Evolutionary conservation across 2,888 invertebrate species (phyloP), one percentile per base, ranked within the genome.

Genomic region (Ophion obscuratus): DNA sequence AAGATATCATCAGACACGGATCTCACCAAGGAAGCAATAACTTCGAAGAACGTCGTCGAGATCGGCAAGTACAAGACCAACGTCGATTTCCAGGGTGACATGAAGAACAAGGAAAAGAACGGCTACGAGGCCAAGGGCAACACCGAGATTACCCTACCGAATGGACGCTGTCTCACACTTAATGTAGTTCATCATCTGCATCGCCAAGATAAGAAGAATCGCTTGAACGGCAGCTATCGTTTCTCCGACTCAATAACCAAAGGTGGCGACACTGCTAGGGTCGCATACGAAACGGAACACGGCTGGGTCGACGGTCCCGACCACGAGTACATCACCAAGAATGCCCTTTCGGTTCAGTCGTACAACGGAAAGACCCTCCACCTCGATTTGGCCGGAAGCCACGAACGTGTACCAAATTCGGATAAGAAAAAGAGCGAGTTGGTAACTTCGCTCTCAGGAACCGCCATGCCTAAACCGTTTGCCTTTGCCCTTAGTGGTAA

Each of bases 1-100:
- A 95, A 95, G 83, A 89, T 97, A 61, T 95, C 95, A 53, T 97
- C 97, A 0, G 95, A 95, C 87, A 96, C 95, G 79, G 95, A 95
- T 86, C 88, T 95, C 0, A 95, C 94, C 53, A 94, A 94, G 6
- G 94, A 94, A 9, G 94, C 95, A 1, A 64, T 97, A 0, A 96
- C 96, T 36, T 96, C 97, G 0, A 97, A 96, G 90, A 96, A 96
- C 88, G 89, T 94, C 1, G 85, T 96, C 0, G 95, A 95, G 64
- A 84, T 95, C 4, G 92, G 95, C 1, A 94, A 94, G 0, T 93
- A 95, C 71, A 95, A 95, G 83, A 88, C 95, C 9, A 92, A 94
- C 27, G 84, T 95, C 0, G 95, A 95, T 84, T 92, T 92, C 40
- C 95, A 94, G 85, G 95, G 95, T 0, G 92, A 93, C 5, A 89